Evolutionary conservation across 2,113 vertebrate genomes (phyloP), one percentile per base, ranked within the genome.

Genomic region (Climacteris rufus): DNA sequence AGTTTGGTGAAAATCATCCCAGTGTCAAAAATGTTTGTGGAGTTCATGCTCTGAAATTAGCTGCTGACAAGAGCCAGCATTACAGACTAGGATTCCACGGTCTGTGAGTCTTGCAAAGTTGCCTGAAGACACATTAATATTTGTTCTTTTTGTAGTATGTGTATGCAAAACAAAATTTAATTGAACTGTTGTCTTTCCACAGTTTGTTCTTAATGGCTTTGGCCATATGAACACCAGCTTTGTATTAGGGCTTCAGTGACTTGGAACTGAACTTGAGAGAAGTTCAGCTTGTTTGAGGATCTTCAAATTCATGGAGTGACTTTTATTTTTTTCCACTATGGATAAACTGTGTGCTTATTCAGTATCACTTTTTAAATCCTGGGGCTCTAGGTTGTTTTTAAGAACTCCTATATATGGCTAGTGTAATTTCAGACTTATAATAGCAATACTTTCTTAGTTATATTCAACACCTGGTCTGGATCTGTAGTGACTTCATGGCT

Each of bases 391-490:
- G 3, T 66, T 61, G 10, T 11, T 68, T 65, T 72, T 68, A 85
- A 87, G 45, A 30, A 44, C 2, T 2, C 13, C 11, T 2, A 4
- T 10, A 35, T 4, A 2, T 25, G 44, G 4, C n/a, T 88, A 11
- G 9, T 71, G 37, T 91, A 47, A 68, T 63, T 81, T 88, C 83
- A 77, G 60, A 52, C 47, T 63, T 83, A 13, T 39, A 88, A 86
- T 25, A 28, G 50, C 15, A 88, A 30, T 50, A 15, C 9, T 77
- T 85, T 71, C 39, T 47, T 74, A 30, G n/a, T 57, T 95, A 21
- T 52, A 35, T 74, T 85, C 71, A 86, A 14, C 31, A 71, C 33
- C n/a, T 89, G 88, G 25, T 92, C 28, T 87, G 86, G 72, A 61
- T 27, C 44, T 81, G 16, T 56, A 49, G 25, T 42, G 72, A 49